Evolutionary conservation across 2,888 invertebrate genomes (phyloP).

Genomic region (Plagodis dolabraria): DNA sequence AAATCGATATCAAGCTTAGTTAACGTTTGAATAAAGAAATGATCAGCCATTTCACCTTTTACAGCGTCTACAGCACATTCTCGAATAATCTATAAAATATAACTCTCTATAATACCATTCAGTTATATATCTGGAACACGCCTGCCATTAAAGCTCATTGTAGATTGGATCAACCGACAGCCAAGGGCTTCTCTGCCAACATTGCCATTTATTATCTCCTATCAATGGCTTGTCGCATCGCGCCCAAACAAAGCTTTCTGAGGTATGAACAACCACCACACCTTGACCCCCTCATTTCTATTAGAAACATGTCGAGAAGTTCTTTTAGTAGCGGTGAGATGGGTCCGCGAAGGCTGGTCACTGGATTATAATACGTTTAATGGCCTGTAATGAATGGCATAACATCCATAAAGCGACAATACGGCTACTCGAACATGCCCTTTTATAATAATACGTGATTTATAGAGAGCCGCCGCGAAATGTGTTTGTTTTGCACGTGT

Average conservation of each 20-base stretch:
- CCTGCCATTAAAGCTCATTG: conserved; percentile 34
- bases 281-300: conserved; percentile 56
- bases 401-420: conserved; percentile 84
- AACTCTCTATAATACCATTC: too few species aligned
- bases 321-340: conserved; percentile 33
- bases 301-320: conserved; percentile 46
- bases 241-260: conserved; percentile 79
- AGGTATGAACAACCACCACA: conserved; percentile 67
- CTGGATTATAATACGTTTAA: conserved; percentile 80
- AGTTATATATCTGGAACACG: conserved; percentile 7
- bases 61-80: too few species aligned
- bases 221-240: conserved; percentile 81
- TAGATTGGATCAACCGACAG: conserved; percentile 29
- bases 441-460: conserved; percentile 81
- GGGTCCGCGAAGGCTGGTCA: conserved; percentile 57
- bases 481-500: conserved; percentile 80
- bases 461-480: conserved; percentile 72
- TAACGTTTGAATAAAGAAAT: too few species aligned
- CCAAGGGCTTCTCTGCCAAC: conserved; percentile 63
- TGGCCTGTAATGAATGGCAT: conserved; percentile 84
- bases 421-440: conserved; percentile 79
- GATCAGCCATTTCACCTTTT: too few species aligned
- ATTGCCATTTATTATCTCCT: conserved; percentile 77
- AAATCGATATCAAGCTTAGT: too few species aligned
- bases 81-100: too few species aligned